phyloP scores from a whole-genome alignment of 2,113 vertebrate species.

The Xerus inauris region DNA sequence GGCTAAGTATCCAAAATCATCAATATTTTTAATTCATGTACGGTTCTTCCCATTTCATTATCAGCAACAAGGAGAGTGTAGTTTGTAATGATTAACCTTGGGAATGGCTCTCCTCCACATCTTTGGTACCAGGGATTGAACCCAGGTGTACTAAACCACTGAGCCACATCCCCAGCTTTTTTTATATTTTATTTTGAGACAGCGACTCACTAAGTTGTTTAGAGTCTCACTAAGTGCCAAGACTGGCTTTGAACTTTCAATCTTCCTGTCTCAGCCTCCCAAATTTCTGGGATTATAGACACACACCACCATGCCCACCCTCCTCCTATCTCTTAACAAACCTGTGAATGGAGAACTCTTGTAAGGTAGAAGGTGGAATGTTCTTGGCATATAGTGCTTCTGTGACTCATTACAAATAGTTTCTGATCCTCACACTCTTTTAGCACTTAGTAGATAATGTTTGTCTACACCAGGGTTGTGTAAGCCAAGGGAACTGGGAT shows the following conservation, averaged over 20 bases:
- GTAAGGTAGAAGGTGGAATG: neutral
- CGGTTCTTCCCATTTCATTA: neutral
- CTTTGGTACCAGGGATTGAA: no score
- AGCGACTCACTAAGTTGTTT: no score
- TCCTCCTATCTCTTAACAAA: neutral
- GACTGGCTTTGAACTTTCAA: no score
- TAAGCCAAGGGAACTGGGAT: conserved; percentile 67
- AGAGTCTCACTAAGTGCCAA: no score
- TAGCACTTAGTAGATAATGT: neutral
- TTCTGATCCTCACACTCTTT: neutral
- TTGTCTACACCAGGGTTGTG: conserved; percentile 29
- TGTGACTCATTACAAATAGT: neutral
- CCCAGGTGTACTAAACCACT: no score
- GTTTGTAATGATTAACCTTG: neutral
- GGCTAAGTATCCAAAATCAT: neutral
- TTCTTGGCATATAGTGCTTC: neutral
- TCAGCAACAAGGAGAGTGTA: neutral
- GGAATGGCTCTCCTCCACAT: neutral
- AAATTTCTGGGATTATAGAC: no score
- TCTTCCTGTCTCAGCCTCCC: no score
- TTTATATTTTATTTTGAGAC: no score
- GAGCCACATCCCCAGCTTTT: no score
- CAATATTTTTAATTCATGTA: neutral
- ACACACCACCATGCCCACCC: no score
- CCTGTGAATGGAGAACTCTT: neutral